Conservation (phyloP, 2,888 invertebrate genomes). For the Tetranychus piercei region DNA sequence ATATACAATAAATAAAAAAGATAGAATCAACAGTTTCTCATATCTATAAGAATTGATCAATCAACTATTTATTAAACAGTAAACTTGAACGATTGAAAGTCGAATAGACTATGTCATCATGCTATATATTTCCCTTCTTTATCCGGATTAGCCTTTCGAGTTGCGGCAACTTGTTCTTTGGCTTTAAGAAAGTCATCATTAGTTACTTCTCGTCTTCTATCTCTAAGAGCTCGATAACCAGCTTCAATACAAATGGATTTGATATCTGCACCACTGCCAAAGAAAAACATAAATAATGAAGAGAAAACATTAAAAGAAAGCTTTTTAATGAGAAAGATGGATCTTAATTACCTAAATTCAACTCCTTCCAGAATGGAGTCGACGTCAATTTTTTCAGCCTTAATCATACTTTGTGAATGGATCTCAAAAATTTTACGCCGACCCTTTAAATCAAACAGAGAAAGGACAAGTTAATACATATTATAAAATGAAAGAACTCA, state of each 20-base stretch:
- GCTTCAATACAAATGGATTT: constrained; percentile 99
- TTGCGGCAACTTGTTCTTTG: constrained; percentile 67
- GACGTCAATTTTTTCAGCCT: constrained; percentile 86
- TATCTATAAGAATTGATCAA: too few species aligned
- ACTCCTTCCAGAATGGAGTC: constrained; percentile 97
- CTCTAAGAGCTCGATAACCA: constrained; percentile 87
- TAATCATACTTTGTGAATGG: constrained; percentile 96
- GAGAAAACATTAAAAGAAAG: neutral
- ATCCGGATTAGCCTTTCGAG: neutral
- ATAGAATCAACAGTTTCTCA: too few species aligned
- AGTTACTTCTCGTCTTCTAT: constrained; percentile 96
- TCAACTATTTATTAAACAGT: too few species aligned
- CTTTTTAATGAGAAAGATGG: neutral
- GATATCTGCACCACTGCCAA: constrained; percentile 70
- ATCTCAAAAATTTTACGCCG: constrained; percentile 63
- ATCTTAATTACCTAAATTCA: constrained; percentile 38
- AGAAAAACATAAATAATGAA: constrained; percentile 44
- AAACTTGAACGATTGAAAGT: too few species aligned
- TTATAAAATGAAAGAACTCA: neutral
- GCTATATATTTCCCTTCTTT: neutral
- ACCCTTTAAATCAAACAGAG: neutral
- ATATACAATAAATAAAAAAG: too few species aligned
- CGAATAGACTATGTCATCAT: too few species aligned
- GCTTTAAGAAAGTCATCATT: constrained; percentile 99
- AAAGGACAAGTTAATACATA: neutral